Conservation (phyloP, 2,797 vertebrate genomes). For the Sylvia borin region DNA sequence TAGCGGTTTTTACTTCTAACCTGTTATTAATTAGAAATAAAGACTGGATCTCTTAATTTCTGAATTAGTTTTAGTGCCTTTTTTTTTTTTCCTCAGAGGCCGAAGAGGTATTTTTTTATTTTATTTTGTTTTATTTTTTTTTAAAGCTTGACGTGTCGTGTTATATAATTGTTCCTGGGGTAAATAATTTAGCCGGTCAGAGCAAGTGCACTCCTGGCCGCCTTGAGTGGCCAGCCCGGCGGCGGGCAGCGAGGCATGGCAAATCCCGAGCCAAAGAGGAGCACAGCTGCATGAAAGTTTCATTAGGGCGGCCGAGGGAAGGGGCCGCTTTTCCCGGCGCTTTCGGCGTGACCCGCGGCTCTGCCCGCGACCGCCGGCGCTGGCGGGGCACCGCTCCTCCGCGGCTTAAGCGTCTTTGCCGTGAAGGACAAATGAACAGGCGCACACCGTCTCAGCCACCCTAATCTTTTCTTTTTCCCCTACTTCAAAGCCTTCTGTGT, state of each 20-base stretch:
- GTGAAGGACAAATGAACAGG: constrained; percentile 73
- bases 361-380: constrained; percentile 54
- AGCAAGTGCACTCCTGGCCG: constrained; percentile 39
- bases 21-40: constrained; percentile 79
- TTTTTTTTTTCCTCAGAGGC: constrained; percentile 24
- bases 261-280: constrained; percentile 67
- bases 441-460: constrained; percentile 55
- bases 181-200: constrained; percentile 80
- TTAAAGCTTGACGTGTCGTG: not conserved
- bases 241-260: constrained; percentile 55
- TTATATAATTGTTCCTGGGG: constrained; percentile 68
- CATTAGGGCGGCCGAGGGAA: constrained; percentile 68
- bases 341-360: constrained; percentile 73
- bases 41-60: constrained; percentile 55
- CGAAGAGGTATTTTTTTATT: not conserved
- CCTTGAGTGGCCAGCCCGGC: constrained; percentile 60
- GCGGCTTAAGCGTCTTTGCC: constrained; percentile 65
- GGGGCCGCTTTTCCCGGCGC: constrained; percentile 32
- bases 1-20: constrained; percentile 73
- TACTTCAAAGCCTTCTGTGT: constrained; percentile 77
- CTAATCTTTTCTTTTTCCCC: constrained; percentile 76
- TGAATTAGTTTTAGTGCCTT: constrained; percentile 57
- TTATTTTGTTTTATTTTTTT: not conserved
- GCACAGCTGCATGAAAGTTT: constrained; percentile 71
- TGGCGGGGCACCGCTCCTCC: constrained; percentile 40